A percentile compares a stretch with the other conserved stretches of the same genome.
phyloP scores from a whole-genome alignment of 2,797 vertebrate species.

The Gambusia yucatana region DNA sequence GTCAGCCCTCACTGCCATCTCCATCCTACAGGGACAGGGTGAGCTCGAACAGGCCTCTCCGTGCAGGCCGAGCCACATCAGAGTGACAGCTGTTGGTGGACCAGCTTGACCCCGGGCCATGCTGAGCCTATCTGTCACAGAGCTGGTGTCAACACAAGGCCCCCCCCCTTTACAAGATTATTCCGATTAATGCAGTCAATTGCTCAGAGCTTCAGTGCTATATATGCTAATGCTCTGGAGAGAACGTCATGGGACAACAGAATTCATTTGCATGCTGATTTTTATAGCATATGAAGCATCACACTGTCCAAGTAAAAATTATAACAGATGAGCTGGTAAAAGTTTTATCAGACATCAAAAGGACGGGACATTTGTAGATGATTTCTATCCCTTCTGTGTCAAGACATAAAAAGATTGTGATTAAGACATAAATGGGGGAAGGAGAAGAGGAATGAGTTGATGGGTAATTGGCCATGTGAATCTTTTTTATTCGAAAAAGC shows the following conservation, averaged over 20 bases:
- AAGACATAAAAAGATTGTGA: constrained; percentile 11
- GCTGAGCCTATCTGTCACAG: constrained; percentile 60
- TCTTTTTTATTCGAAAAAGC: background rate
- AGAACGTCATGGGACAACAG: constrained; percentile 49
- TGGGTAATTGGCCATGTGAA: constrained; percentile 9
- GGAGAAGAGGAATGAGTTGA: constrained; percentile 15
- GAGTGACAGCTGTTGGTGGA: constrained; percentile 76
- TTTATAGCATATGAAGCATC: constrained; percentile 33
- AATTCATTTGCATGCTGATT: constrained; percentile 66
- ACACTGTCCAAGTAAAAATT: constrained; percentile 19
- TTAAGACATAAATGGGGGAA: background rate
- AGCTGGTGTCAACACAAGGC: constrained; percentile 55
- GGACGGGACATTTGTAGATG: background rate
- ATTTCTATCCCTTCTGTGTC: background rate
- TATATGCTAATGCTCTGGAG: constrained; percentile 59
- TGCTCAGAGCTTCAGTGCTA: constrained; percentile 50
- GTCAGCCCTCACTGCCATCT: constrained; percentile 54
- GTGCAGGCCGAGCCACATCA: constrained; percentile 53
- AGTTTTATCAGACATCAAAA: constrained; percentile 28
- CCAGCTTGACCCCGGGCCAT: constrained; percentile 57
- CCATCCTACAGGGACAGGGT: constrained; percentile 60
- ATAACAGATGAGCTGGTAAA: constrained; percentile 13
- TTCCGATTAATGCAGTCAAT: constrained; percentile 60
- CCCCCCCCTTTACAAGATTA: constrained; percentile 31
- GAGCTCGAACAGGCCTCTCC: constrained; percentile 36